Evolutionary conservation across 2,113 vertebrate species (phyloP), one percentile per base, ranked within the genome.

Genomic region (Actenoides hombroni): DNA sequence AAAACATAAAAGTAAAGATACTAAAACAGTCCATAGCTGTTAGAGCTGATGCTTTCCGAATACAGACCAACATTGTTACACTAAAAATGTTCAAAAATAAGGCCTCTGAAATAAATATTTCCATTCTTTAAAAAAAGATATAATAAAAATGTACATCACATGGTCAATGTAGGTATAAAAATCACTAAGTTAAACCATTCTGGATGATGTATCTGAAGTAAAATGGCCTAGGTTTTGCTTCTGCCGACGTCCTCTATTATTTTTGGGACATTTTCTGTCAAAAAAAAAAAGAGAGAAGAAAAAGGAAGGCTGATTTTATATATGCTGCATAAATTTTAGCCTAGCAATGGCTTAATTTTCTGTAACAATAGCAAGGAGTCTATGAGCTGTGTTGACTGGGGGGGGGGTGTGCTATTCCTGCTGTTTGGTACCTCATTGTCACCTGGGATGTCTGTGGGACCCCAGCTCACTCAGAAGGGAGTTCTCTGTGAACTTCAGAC

Each of bases 151-250:
- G 98, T 98, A 97, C 98, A 98, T 98, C 98, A 98, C 98, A 98
- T 98, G 98, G 98, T 98, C 98, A 98, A 98, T 98, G 98, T 98
- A 97, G 95, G 97, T 98, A 98, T 98, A 98, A 98, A 99, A 99
- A 98, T 98, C 95, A 95, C 94, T 95, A 90, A 61, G 97, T 98
- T 99, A 99, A 98, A 99, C 99, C 99, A 99, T 99, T 97, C 99
- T 97, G 97, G 99, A 99, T 96, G 99, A 99, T 20, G 99, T 98
- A 95, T 99, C 99, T 97, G 99, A 99, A 93, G 99, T 98, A 98
- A 99, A 99, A 98, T 99, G 99, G 97, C 99, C 99, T 68, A 99
- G 97, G 97, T 99, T 99, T 94, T 99, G 99, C 98, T 99, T 99
- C 97, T 99, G 99, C 78, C 99, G 98, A 51, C 99, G 99, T 81